Percentiles rank a stretch among this genome's conserved stretches.
Evolutionary conservation across 2,888 invertebrate species (phyloP).

Genomic region (Suillia variegata): DNA sequence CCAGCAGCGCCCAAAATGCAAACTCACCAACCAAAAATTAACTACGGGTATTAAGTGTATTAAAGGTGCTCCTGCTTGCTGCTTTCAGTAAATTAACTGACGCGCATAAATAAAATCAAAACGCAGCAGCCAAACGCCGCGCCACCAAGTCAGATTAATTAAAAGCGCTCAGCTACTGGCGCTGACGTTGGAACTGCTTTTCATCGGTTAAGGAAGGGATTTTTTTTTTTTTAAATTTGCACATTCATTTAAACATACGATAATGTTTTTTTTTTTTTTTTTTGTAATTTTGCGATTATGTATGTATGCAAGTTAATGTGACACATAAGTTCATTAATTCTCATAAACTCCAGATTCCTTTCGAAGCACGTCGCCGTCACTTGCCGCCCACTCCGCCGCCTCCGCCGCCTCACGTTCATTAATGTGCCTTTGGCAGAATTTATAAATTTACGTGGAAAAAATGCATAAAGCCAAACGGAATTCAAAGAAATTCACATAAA

Average conservation of each 20-base stretch:
- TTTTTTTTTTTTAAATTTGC: conserved; percentile 1
- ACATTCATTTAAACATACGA: too few relatives aligned
- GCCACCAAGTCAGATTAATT: conserved; percentile 46
- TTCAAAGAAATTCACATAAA: too few relatives aligned
- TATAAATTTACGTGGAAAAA: too few relatives aligned
- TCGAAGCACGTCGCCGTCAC: not conserved
- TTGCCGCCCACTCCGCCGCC: not conserved
- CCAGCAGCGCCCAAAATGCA: too few relatives aligned
- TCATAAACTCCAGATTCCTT: conserved; percentile 26
- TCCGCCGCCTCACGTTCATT: too few relatives aligned
- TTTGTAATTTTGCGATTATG: not conserved
- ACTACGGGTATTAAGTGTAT: conserved; percentile 43
- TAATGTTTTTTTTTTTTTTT: too few relatives aligned
- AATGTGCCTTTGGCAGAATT: too few relatives aligned
- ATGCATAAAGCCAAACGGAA: too few relatives aligned
- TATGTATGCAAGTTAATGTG: conserved; percentile 24
- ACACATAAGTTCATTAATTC: conserved; percentile 29
- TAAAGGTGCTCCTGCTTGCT: not conserved
- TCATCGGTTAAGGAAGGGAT: too few relatives aligned
- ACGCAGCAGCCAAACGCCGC: conserved; percentile 27
- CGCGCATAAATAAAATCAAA: conserved; percentile 17
- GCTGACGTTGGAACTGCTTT: not conserved
- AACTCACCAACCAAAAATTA: conserved; percentile 41
- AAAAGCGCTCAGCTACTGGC: conserved; percentile 27
- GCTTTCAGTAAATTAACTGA: conserved; percentile 29